Base-by-base conservation (phyloP, 2,797 vertebrate genomes). In the Pitangus sulphuratus region DNA sequence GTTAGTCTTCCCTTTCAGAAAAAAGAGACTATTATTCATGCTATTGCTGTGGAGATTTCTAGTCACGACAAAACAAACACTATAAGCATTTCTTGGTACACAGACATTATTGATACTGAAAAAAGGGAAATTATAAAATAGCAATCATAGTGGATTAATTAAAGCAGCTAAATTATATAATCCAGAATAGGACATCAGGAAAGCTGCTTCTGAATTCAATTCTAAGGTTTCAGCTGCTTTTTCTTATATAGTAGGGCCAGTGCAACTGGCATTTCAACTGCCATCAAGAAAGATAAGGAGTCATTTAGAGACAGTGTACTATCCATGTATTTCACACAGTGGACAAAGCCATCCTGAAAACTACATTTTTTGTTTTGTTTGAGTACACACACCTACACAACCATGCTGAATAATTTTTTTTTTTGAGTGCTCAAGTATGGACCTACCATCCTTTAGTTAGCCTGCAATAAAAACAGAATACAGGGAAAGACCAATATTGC, bases 401-500 rank as follows among this genome's bases (percentile, higher is more conserved):
- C 64, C 64, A 92, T 61, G 81, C 82, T 94, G 85, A 82, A 60
- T 74, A 50, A 6, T n/a, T n/a, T n/a, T 37, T 50, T n/a, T 65
- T 54, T 72, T 22, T 80, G 50, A 93, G 45, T 48, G 56, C 78
- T 91, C 57, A 25, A 70, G 61, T 54, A 57, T 11, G 22, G 51
- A 86, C 39, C 79, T 92, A 69, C 31, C 20, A 71, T 48, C 57
- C 39, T 81, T 61, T 53, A 76, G 45, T 81, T 86, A 92, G 44
- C 68, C 95, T 87, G 91, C 48, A 95, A 96, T 82, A 80, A 93
- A 95, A 94, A 95, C 58, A 95, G 76, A 97, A 84, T 24, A 95
- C 58, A 97, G 90, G 96, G 96, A 97, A 98, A 98, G 97, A 98
- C 97, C 97, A 98, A 97, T 96, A 98, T 97, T 80, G 69, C 65